Conservation (phyloP, 2,113 vertebrate species). For the Sceloporus undulatus region DNA sequence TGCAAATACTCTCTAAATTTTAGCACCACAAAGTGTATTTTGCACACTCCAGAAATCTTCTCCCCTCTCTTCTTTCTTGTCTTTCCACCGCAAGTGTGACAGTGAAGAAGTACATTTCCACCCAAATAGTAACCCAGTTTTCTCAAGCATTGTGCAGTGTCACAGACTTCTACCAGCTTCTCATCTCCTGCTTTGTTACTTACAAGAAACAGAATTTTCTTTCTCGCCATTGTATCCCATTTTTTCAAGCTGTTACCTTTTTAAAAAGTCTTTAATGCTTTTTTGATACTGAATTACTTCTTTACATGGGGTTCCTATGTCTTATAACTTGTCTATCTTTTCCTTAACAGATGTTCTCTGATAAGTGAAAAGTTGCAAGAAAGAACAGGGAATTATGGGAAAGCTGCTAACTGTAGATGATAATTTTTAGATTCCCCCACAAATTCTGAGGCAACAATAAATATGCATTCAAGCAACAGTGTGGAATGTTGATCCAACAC, state of each 20-base stretch:
- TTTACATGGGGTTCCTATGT: neutral
- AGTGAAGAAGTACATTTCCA: neutral
- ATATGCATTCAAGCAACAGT: too few relatives aligned
- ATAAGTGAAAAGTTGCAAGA: too few relatives aligned
- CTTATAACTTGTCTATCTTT: too few relatives aligned
- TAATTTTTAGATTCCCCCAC: too few relatives aligned
- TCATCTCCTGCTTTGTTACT: neutral
- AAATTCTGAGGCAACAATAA: too few relatives aligned
- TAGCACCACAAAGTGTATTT: neutral
- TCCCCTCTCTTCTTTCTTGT: neutral
- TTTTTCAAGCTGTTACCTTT: neutral
- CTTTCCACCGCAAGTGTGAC: neutral
- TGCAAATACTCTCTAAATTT: neutral
- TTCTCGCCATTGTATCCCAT: neutral
- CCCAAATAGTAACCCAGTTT: neutral
- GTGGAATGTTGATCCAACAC: too few relatives aligned
- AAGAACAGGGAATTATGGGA: too few relatives aligned
- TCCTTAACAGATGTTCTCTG: too few relatives aligned
- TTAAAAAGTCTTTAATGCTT: neutral
- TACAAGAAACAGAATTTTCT: neutral
- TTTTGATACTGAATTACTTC: neutral
- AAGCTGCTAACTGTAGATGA: too few relatives aligned
- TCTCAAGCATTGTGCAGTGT: neutral
- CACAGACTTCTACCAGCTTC: neutral
- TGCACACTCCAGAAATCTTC: neutral